Evolutionary conservation across 2,797 vertebrate genomes (phyloP).

Genomic region (Champsocephalus gunnari): DNA sequence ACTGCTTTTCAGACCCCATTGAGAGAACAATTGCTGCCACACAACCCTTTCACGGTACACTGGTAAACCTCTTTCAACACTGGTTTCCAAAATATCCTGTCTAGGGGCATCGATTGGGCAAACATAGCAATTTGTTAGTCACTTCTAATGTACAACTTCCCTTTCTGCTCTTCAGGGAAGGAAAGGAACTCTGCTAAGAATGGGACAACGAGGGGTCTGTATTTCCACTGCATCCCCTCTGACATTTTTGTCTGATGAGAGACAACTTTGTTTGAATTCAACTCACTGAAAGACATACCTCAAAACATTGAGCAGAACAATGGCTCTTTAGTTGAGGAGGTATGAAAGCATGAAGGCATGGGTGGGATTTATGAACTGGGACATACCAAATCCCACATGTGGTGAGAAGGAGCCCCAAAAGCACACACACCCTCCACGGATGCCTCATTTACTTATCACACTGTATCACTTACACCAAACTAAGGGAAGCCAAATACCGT

Average conservation of each 20-base stretch:
- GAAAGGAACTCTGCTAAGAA: conserved; percentile 62
- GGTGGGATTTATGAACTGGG: conserved; percentile 72
- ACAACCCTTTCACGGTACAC: conserved; percentile 69
- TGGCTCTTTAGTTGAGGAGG: conserved; percentile 71
- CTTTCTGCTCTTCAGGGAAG: conserved; percentile 60
- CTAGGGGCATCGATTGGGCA: conserved; percentile 61
- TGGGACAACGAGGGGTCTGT: conserved; percentile 67
- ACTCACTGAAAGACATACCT: conserved; percentile 77
- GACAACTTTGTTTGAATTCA: conserved; percentile 80
- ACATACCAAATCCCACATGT: conserved; percentile 70
- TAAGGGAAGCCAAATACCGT: conserved; percentile 34
- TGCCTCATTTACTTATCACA: conserved; percentile 72
- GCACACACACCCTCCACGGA: conserved; percentile 40
- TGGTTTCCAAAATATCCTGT: conserved; percentile 77
- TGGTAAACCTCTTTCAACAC: conserved; percentile 69
- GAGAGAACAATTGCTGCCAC: conserved; percentile 57
- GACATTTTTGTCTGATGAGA: conserved; percentile 72
- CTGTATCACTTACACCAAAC: conserved; percentile 62
- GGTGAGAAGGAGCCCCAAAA: conserved; percentile 62
- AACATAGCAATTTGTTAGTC: conserved; percentile 71
- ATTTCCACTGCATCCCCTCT: conserved; percentile 59
- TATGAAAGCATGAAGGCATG: conserved; percentile 76
- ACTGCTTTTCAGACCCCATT: conserved; percentile 53
- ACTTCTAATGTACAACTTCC: conserved; percentile 56
- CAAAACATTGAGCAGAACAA: conserved; percentile 81